Conservation (phyloP, 1,140 invertebrate genomes). For the Steinernema feltiae region DNA sequence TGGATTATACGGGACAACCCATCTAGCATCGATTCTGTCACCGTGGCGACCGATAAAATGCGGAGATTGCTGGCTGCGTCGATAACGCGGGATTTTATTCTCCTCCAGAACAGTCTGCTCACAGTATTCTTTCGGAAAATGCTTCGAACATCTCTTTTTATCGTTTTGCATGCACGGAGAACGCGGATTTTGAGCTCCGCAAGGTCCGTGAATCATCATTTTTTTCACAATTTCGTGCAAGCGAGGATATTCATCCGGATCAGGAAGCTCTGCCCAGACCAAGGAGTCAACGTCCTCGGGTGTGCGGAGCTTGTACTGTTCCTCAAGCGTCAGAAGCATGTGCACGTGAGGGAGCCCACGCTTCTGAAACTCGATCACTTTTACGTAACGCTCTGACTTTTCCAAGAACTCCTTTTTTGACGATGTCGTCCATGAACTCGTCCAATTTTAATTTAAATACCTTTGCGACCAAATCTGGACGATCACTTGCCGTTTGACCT, state of each 20-base stretch:
- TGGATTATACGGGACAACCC: not conserved
- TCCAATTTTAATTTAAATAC: constrained; percentile 49
- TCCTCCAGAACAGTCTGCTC: not conserved
- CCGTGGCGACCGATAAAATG: not conserved
- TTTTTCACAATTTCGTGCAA: not conserved
- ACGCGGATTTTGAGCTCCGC: not conserved
- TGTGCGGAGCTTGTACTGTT: constrained; percentile 34
- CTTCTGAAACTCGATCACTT: constrained; percentile 57
- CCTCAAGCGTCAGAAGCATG: constrained; percentile 44
- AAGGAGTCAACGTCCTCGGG: constrained; percentile 16
- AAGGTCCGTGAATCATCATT: not conserved
- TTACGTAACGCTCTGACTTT: constrained; percentile 30
- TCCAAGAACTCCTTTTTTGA: constrained; percentile 43
- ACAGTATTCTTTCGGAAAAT: not conserved
- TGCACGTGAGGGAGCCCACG: constrained; percentile 59
- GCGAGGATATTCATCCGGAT: not conserved
- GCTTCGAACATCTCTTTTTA: not conserved
- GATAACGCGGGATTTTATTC: not conserved
- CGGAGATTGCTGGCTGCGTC: not conserved
- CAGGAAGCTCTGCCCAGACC: not conserved
- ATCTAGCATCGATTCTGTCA: not conserved
- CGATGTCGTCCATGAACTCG: constrained; percentile 40
- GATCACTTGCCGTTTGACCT: constrained; percentile 36
- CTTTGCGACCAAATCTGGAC: constrained; percentile 45
- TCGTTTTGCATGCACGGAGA: not conserved